Conservation (phyloP, 2,797 vertebrate genomes). For the Liasis olivaceus region DNA sequence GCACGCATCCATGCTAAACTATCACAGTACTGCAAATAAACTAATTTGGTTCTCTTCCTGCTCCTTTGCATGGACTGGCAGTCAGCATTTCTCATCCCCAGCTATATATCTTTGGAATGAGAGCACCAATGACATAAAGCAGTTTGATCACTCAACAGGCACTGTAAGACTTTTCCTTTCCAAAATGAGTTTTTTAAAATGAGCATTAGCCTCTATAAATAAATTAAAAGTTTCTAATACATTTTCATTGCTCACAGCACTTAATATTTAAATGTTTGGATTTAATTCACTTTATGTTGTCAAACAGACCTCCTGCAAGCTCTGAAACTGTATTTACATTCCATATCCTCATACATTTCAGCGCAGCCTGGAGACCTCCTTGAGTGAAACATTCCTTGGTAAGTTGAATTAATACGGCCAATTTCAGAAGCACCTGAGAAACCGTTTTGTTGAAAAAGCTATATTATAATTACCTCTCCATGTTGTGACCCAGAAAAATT, state of each 20-base stretch:
- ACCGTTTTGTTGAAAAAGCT: neutral
- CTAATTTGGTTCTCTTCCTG: neutral
- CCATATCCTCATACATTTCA: neutral
- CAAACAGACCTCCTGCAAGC: neutral
- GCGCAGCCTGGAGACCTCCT: neutral
- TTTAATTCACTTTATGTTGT: slow-evolving; percentile 14
- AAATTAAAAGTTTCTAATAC: slow-evolving; percentile 40
- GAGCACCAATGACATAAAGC: neutral
- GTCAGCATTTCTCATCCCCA: neutral
- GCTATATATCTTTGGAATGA: neutral
- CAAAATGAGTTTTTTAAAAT: slow-evolving; percentile 17
- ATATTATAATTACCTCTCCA: neutral
- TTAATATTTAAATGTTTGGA: slow-evolving; percentile 39
- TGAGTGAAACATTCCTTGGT: neutral
- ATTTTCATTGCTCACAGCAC: slow-evolving; percentile 38
- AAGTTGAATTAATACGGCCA: neutral
- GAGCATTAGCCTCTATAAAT: slow-evolving; percentile 15
- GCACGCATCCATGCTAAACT: neutral
- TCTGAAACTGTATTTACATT: slow-evolving; percentile 33
- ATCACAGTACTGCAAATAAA: neutral
- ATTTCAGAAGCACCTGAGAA: neutral
- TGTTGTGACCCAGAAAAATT: neutral
- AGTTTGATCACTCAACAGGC: slow-evolving; percentile 29
- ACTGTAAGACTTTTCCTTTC: neutral
- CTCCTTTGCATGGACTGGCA: neutral